These are phyloP conservation scores for Enteromius afrohamiltoni DNA, from an alignment of 2,797 vertebrate species.

Conservation along the genomic window DNA sequence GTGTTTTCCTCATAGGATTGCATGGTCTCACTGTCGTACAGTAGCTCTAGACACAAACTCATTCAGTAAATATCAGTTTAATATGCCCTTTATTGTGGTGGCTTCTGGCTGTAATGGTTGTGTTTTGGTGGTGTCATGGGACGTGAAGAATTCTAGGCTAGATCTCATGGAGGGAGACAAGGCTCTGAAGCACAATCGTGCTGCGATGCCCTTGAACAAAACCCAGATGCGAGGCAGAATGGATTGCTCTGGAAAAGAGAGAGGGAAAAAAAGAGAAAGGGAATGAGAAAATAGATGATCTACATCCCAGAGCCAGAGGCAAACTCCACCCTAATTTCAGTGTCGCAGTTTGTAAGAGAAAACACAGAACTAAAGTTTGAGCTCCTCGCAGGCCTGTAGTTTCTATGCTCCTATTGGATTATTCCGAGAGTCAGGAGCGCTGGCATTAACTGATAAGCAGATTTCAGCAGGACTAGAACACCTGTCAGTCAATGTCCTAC, in stretches of 20 bases:
- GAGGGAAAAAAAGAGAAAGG: conserved; percentile 51
- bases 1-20: background rate
- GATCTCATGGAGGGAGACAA: conserved; percentile 12
- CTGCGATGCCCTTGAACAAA: conserved; percentile 59
- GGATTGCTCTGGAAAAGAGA: conserved; percentile 53
- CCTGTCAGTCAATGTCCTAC: conserved; percentile 3
- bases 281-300: conserved; percentile 66
- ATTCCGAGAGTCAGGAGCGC: background rate
- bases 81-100: conserved; percentile 13
- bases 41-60: conserved; percentile 4
- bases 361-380: conserved; percentile 43
- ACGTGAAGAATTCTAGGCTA: background rate
- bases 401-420: conserved; percentile 12
- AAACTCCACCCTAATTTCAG: conserved; percentile 61
- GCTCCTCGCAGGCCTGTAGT: conserved; percentile 7
- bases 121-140: conserved; percentile 15
- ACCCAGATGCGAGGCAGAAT: conserved; percentile 57
- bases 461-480: conserved; percentile 30
- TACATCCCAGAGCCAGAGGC: conserved; percentile 63
- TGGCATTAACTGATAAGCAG: conserved; percentile 41
- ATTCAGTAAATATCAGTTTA: conserved; percentile 21
- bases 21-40: conserved; percentile 12
- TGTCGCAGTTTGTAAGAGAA: conserved; percentile 54
- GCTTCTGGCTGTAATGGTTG: conserved; percentile 7
- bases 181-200: conserved; percentile 31